These are phyloP conservation scores for Malurus elegans DNA, from an alignment of 2,113 vertebrate genomes.

Conservation along the genomic window DNA sequence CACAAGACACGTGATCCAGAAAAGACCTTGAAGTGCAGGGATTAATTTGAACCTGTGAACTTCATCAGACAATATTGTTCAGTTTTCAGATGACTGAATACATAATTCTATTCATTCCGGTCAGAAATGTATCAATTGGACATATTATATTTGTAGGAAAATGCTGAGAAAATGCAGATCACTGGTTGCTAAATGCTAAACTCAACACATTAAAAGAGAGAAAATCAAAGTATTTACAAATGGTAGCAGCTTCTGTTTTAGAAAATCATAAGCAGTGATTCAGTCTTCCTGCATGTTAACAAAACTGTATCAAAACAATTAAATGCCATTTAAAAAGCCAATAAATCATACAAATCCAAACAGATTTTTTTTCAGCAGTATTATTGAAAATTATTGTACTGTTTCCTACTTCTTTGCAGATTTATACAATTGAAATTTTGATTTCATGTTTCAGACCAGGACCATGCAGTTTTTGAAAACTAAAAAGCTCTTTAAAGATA, in stretches of 20 bases:
- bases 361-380: background rate
- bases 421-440: background rate
- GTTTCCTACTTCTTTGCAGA: background rate
- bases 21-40: background rate
- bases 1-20: background rate
- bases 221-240: background rate
- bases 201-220: background rate
- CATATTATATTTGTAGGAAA: background rate
- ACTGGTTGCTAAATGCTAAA: background rate
- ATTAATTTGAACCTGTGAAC: conserved; percentile 8
- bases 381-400: background rate
- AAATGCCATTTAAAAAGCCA: background rate
- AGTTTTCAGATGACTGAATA: background rate
- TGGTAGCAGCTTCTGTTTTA: background rate
- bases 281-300: background rate
- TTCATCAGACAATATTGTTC: background rate
- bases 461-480: background rate
- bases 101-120: background rate
- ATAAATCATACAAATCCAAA: background rate
- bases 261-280: background rate
- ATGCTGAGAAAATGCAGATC: background rate
- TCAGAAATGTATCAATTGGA: background rate
- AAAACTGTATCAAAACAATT: background rate
- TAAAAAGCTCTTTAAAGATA: background rate
- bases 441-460: background rate